A percentile compares a stretch with the other conserved stretches of the same genome.
Conservation (phyloP, 2,797 vertebrate species). For the Eupleurogrammus muticus region DNA sequence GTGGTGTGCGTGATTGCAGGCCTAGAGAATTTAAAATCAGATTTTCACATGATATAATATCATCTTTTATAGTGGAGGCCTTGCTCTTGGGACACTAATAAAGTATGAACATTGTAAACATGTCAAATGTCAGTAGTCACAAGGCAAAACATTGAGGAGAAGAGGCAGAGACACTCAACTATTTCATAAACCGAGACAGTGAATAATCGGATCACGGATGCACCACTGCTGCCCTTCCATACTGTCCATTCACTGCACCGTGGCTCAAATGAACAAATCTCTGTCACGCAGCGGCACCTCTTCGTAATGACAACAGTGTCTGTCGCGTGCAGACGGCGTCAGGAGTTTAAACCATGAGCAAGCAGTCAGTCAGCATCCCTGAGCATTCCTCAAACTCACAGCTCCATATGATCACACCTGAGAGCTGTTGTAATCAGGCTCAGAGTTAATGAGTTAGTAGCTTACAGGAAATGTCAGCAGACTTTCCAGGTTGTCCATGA, state of each 20-base stretch:
- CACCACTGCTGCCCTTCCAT: constrained; percentile 45
- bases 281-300: neutral
- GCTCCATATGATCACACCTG: neutral
- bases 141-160: neutral
- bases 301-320: neutral
- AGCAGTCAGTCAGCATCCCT: neutral
- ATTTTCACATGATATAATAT: neutral
- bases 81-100: neutral
- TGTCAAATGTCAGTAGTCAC: neutral
- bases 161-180: neutral
- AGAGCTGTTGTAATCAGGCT: neutral
- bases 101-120: neutral
- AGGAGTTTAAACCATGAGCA: too few relatives aligned
- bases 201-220: neutral
- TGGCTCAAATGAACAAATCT: neutral
- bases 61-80: neutral
- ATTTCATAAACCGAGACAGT: neutral
- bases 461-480: too few relatives aligned
- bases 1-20: neutral
- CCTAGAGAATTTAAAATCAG: neutral
- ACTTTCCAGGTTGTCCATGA: neutral
- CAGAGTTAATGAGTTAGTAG: neutral
- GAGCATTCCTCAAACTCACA: neutral
- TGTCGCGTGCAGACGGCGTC: neutral
- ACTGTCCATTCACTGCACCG: constrained; percentile 22